Evolutionary conservation across 2,888 invertebrate genomes (phyloP).

Genomic region (Hemithea aestivaria): DNA sequence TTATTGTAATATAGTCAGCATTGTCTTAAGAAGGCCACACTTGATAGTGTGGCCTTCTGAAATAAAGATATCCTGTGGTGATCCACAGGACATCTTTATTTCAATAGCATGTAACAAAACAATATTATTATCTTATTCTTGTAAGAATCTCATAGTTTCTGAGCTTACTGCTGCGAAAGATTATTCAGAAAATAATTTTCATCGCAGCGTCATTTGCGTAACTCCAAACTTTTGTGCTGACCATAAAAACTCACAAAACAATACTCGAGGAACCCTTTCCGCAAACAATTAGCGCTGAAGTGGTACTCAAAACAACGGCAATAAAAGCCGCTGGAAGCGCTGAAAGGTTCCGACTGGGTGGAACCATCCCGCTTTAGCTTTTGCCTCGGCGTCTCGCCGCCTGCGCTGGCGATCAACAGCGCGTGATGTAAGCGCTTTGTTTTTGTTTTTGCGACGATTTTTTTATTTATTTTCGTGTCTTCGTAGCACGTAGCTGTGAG

Average conservation of each 20-base stretch:
- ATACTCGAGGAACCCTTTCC: conserved; percentile 75
- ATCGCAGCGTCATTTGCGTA: too few relatives aligned
- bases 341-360: conserved; percentile 66
- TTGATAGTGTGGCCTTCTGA: too few relatives aligned
- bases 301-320: conserved; percentile 69
- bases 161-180: too few relatives aligned
- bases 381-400: conserved; percentile 49
- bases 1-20: too few relatives aligned
- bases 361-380: conserved; percentile 59
- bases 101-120: too few relatives aligned
- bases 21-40: too few relatives aligned
- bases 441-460: conserved; percentile 27
- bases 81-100: too few relatives aligned
- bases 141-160: too few relatives aligned
- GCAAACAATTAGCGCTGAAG: conserved; percentile 76
- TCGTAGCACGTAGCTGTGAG: too few relatives aligned
- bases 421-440: conserved; percentile 50
- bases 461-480: conserved; percentile 2
- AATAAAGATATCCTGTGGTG: too few relatives aligned
- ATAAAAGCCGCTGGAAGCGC: conserved; percentile 52
- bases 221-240: conserved; percentile 49
- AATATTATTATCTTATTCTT: too few relatives aligned
- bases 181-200: too few relatives aligned
- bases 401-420: conserved; percentile 45
- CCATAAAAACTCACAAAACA: conserved; percentile 61